Percentiles rank a stretch among this genome's conserved stretches.
Conservation (phyloP, 2,113 vertebrate genomes). For the Cheilinus undulatus region DNA sequence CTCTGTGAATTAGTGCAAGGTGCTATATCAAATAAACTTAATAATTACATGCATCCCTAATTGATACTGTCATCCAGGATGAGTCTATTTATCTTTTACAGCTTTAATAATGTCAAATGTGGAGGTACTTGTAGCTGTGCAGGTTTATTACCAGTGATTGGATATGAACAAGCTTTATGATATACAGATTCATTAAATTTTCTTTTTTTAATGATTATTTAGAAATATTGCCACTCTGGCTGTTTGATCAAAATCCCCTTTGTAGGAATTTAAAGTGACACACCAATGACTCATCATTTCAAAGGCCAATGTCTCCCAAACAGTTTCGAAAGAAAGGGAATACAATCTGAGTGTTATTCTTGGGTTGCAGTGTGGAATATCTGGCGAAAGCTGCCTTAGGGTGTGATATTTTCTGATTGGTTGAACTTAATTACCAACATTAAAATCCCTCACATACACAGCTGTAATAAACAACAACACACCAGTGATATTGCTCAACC, state of each 20-base stretch:
- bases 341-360: background rate
- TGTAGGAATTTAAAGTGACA: background rate
- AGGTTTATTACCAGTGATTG: too few species aligned
- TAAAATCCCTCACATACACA: background rate
- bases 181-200: too few species aligned
- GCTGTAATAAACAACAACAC: too few species aligned
- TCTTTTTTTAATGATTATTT: too few species aligned
- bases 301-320: background rate
- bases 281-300: background rate
- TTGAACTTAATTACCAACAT: constrained; percentile 35
- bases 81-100: too few species aligned
- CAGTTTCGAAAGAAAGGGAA: background rate
- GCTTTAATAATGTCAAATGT: too few species aligned
- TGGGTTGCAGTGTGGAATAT: background rate
- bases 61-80: too few species aligned
- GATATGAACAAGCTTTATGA: too few species aligned
- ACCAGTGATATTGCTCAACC: constrained; percentile 43
- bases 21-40: too few species aligned
- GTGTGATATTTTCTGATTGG: constrained; percentile 20
- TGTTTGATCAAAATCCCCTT: background rate
- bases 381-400: background rate
- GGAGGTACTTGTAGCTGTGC: too few species aligned
- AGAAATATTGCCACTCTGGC: background rate
- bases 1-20: too few species aligned
- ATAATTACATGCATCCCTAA: too few species aligned